These are phyloP conservation scores for Acanthornis magna DNA, from an alignment of 2,797 vertebrate species.

Conservation along the genomic window DNA sequence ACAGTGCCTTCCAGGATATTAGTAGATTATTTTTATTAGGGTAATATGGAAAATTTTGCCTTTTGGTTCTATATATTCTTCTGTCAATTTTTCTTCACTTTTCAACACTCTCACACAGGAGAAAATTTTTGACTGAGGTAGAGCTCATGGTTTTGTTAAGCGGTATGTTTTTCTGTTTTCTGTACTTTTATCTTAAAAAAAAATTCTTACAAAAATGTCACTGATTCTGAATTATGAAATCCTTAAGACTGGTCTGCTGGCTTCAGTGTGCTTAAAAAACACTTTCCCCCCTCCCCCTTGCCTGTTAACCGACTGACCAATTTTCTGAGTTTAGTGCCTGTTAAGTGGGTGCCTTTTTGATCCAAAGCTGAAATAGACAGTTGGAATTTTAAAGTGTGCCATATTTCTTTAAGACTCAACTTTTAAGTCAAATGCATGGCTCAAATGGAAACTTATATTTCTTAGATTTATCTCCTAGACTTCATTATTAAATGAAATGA, in stretches of 20 bases:
- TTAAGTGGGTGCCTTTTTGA: neutral
- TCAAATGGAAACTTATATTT: neutral
- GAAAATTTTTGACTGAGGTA: neutral
- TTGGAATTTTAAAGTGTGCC: neutral
- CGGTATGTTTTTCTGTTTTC: neutral
- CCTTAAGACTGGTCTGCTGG: neutral
- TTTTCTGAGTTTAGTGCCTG: neutral
- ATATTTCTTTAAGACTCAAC: neutral
- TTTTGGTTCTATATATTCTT: neutral
- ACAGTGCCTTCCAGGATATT: neutral
- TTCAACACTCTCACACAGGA: neutral
- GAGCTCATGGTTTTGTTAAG: neutral
- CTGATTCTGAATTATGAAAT: neutral
- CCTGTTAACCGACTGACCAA: neutral
- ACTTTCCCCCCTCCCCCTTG: accelerated
- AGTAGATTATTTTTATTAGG: neutral
- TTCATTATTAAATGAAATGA: neutral
- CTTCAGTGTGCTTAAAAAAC: neutral
- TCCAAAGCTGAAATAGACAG: neutral
- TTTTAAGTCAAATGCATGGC: neutral
- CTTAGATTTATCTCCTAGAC: neutral
- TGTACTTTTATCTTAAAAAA: neutral
- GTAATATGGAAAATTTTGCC: neutral
- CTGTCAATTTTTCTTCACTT: neutral
- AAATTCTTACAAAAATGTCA: neutral